Base-by-base conservation (phyloP, 2,113 vertebrate genomes). In the Himantopus leucocephalus region DNA sequence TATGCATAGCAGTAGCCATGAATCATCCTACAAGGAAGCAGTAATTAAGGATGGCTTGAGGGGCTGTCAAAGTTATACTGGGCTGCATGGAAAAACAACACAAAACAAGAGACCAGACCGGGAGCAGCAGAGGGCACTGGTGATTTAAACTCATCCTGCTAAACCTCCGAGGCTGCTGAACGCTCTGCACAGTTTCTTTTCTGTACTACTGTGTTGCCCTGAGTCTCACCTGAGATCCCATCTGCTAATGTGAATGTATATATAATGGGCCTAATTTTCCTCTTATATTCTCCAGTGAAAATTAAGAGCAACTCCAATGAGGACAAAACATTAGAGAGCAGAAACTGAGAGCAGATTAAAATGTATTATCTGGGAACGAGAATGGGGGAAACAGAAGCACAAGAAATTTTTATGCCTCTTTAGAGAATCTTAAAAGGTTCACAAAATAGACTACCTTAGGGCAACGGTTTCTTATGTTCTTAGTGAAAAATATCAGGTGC, bases 71-170 rank as follows among this genome's bases (percentile, higher is more conserved):
- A 95, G 12, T 18, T 55, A 19, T 23, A n/a, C 20, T 13, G 21
- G 34, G 15, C 11, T 58, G 41, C 41, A 35, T 30, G 19, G 53
- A 39, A 92, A 78, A 81, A 4, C 30, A 84, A 14, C 27, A 20
- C 3, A n/a, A 48, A 56, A 39, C 14, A 63, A n/a, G 72, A 58
- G 70, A 85, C 26, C 10, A 55, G 23, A 9, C 8, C 0, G 2
- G 82, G 27, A 92, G 91, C 86, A 94, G 80, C 89, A 97, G 96
- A 97, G 95, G 92, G 94, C 95, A 97, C 91, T 95, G 95, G 66
- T 88, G 94, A 75, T 70, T 95, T 92, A 94, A 94, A 89, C 39
- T 89, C 73, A 22, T 86, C 18, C 30, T 48, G 24, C 18, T 66
- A 81, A 94, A 26, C 9, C 35, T 47, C 52, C 0, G 0, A 86